Conservation (phyloP, 2,888 invertebrate species). For the Lycocerus yunnanus region DNA sequence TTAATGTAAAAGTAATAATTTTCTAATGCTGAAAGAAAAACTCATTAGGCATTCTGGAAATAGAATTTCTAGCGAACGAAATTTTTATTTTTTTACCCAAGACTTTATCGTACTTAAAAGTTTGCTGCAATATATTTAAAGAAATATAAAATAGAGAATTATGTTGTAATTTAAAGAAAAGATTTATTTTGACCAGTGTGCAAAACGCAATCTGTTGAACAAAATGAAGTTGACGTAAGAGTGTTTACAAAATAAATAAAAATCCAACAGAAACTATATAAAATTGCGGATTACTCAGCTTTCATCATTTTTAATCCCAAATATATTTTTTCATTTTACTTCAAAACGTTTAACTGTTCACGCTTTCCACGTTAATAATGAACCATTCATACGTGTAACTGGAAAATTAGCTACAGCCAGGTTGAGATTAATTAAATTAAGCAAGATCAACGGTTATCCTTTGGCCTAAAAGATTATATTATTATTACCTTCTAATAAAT, state of each 20-base stretch:
- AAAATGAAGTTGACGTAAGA: not conserved
- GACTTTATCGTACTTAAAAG: not conserved
- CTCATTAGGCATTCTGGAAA: not conserved
- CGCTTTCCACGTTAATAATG: not conserved
- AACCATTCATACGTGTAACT: not conserved
- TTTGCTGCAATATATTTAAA: not conserved
- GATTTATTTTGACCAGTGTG: not conserved
- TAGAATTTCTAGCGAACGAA: not conserved
- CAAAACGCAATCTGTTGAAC: not conserved
- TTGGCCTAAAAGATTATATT: not conserved
- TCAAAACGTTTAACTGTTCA: not conserved
- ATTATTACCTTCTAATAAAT: not conserved
- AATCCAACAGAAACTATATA: not conserved
- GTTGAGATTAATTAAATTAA: not conserved
- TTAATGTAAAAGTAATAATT: not conserved
- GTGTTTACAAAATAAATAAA: not conserved
- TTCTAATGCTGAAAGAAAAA: not conserved
- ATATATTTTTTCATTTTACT: not conserved
- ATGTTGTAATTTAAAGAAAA: not conserved
- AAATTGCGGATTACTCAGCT: not conserved
- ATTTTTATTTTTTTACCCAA: not conserved
- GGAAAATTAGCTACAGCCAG: not conserved
- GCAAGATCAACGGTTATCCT: not conserved
- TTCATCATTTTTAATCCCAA: not conserved
- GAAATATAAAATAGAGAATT: not conserved